phyloP scores from a whole-genome alignment of 2,113 vertebrate genomes.

The Thunnus maccoyii region DNA sequence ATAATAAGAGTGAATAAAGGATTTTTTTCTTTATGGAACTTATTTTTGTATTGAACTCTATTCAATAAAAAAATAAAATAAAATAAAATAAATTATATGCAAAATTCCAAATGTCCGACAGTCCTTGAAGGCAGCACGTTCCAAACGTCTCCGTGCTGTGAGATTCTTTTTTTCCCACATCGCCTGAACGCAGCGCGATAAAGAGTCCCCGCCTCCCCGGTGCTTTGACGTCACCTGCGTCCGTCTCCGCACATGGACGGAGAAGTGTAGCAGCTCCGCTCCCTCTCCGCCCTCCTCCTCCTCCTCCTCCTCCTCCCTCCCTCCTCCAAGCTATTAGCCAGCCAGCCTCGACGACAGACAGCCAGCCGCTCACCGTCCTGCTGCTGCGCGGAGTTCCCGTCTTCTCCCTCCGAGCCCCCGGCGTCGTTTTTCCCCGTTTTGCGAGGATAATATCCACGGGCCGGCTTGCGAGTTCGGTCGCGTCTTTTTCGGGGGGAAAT shows the following conservation, averaged over 20 bases:
- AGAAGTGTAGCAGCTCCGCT: constrained; percentile 37
- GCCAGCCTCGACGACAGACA: constrained; percentile 39
- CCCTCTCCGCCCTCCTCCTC: constrained; percentile 52
- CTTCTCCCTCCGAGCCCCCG: constrained; percentile 22
- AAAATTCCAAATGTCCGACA: background rate
- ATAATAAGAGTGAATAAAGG: too few species aligned
- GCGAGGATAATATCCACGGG: constrained; percentile 37
- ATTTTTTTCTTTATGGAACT: too few species aligned
- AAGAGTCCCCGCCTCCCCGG: constrained; percentile 19
- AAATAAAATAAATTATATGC: too few species aligned
- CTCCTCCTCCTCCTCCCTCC: constrained; percentile 72
- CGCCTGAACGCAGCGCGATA: background rate
- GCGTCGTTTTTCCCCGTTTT: constrained; percentile 1
- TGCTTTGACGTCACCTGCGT: constrained; percentile 81
- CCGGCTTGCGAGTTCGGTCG: constrained; percentile 13
- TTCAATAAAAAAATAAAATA: too few species aligned
- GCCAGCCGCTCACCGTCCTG: constrained; percentile 54
- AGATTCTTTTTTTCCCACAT: background rate
- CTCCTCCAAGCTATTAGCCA: constrained; percentile 49
- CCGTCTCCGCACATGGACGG: constrained; percentile 86
- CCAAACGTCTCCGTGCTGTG: too few species aligned
- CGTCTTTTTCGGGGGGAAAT: constrained; percentile 9
- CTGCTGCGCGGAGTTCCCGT: constrained; percentile 43
- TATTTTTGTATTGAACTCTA: too few species aligned
- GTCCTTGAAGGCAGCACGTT: background rate